Evolutionary conservation across 1,140 invertebrate species (phyloP), one percentile per base, ranked within the genome.

Genomic region (Popillia japonica): DNA sequence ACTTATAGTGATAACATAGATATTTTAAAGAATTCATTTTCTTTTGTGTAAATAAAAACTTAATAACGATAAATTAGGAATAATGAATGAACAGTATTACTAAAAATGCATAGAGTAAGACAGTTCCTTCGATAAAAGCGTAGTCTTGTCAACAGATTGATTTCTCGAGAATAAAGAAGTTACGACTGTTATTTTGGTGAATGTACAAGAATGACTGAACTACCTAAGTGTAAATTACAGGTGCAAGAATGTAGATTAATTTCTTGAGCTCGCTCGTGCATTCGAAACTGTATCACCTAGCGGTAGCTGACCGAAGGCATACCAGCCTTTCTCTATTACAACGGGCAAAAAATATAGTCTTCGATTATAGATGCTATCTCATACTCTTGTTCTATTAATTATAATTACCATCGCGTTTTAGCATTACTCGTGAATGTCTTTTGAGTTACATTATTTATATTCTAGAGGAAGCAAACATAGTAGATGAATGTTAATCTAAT

Each of bases 171-270:
- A 7, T 48, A 14, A 48, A 48, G 10, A 48, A 68, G 61, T 68
- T 34, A 68, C 27, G 22, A 22, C 3, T 68, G 11, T 68, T 68
- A 68, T 68, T 68, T 68, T 68, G 61, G 61, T 68, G 61, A 68
- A 68, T 68, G 61, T 23, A 27, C 61, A 68, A 34, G 61, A 68
- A 68, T 68, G 44, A 48, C n/a, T 48, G 81, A 81, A 77, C 80
- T 79, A 75, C 55, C 64, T 22, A 81, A 80, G 80, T 82, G 81
- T 81, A 81, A 82, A 82, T 82, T 80, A 80, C 81, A 82, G 81
- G 81, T 82, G 81, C 79, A 80, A 82, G 80, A 81, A 81, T 81
- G 80, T 82, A 81, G 80, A 82, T 82, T 82, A 82, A 82, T 82
- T 82, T 76, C 79, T 59, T 72, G 78, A 75, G 77, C 72, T 82